Evolutionary conservation across 2,888 invertebrate genomes (phyloP).

Genomic region (Fabriciana adippe): DNA sequence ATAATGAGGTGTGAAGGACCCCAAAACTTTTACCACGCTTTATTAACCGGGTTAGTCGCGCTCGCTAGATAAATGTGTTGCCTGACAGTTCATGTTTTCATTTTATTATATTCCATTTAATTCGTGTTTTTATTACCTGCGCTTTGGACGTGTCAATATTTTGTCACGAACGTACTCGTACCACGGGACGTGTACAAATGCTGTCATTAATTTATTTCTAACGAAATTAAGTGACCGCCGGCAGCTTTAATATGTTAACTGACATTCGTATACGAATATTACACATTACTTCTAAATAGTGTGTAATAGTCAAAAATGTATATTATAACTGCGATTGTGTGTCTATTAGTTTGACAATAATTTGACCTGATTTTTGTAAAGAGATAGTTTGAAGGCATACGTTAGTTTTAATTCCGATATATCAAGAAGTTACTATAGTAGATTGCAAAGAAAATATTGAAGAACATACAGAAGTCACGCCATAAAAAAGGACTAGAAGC

Average conservation of each 20-base stretch:
- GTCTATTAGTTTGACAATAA: too few species aligned
- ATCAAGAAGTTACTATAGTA: too few species aligned
- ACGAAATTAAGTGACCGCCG: constrained; percentile 70
- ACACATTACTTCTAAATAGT: constrained; percentile 25
- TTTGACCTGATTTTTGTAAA: too few species aligned
- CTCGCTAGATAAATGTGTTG: constrained; percentile 67
- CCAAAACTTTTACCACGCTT: constrained; percentile 52
- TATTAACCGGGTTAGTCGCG: constrained; percentile 74
- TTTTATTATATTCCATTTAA: constrained; percentile 60
- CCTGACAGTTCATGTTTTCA: constrained; percentile 66
- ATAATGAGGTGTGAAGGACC: constrained; percentile 48
- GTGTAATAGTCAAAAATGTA: background rate
- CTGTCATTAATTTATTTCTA: constrained; percentile 74
- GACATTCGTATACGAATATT: constrained; percentile 48
- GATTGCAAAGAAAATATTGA: too few species aligned
- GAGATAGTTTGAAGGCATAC: too few species aligned
- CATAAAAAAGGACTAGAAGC: too few species aligned
- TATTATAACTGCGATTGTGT: too few species aligned
- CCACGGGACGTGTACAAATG: constrained; percentile 73
- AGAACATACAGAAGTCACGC: too few species aligned
- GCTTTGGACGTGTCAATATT: constrained; percentile 72
- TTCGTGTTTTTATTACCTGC: constrained; percentile 62
- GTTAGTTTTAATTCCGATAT: too few species aligned
- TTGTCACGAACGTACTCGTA: constrained; percentile 76
- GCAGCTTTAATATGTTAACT: constrained; percentile 67